These are phyloP conservation scores for Unio pictorum DNA, from an alignment of 2,888 invertebrate genomes.

Conservation along the genomic window DNA sequence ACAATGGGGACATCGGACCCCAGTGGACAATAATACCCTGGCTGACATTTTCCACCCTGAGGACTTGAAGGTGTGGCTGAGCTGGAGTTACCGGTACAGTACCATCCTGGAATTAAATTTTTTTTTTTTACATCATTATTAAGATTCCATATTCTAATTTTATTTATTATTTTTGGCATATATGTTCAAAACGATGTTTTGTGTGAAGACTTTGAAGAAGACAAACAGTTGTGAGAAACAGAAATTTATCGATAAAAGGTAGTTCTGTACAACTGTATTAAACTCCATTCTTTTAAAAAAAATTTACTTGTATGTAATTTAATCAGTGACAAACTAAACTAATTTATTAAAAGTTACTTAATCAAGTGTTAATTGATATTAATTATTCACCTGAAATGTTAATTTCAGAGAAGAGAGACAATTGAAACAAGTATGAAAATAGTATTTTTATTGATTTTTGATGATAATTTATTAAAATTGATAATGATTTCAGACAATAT, in stretches of 20 bases:
- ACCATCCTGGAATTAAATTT: conserved; percentile 60
- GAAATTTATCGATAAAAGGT: neutral
- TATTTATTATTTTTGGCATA: too few relatives aligned
- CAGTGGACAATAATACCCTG: conserved; percentile 61
- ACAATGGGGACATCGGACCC: conserved; percentile 44
- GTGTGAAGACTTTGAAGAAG: neutral
- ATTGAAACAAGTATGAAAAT: too few relatives aligned
- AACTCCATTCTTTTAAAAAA: neutral
- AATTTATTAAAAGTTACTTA: too few relatives aligned
- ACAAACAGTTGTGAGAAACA: too few relatives aligned
- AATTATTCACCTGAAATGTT: too few relatives aligned
- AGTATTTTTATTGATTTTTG: too few relatives aligned
- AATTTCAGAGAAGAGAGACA: too few relatives aligned
- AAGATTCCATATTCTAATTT: neutral
- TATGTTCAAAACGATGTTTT: too few relatives aligned
- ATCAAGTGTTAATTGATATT: too few relatives aligned
- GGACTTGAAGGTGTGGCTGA: conserved; percentile 46
- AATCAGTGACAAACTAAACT: neutral
- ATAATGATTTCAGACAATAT: too few relatives aligned
- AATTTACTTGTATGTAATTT: neutral
- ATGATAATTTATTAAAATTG: too few relatives aligned
- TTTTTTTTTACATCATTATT: neutral
- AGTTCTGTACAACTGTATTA: neutral
- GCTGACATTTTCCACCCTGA: conserved; percentile 63
- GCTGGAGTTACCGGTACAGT: conserved; percentile 58